Base-by-base conservation (phyloP, 2,113 vertebrate genomes). In the Phylloscopus whistleri region DNA sequence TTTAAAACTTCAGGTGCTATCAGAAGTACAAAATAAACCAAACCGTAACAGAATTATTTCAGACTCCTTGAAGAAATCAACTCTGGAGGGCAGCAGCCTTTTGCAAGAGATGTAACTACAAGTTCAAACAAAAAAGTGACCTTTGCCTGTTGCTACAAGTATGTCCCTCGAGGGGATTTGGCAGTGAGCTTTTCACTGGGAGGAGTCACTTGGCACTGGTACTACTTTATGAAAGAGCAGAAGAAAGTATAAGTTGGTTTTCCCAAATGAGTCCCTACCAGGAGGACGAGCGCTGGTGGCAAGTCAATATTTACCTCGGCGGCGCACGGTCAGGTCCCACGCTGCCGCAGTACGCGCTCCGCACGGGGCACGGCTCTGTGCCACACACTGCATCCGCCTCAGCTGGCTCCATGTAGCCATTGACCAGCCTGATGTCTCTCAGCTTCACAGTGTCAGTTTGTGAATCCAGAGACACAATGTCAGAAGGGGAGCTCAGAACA, bases 401-500 rank as follows among this genome's bases (percentile, higher is more conserved):
- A 13, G 96, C 76, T 87, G 89, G 43, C 44, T 96, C 94, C 37
- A 44, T 22, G 64, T 92, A 97, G 90, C 97, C 97, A 53, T 96
- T 96, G 90, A 97, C 91, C 95, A 97, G 88, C 77, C 58, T 98
- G 66, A 41, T 6, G 30, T 98, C 97, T 77, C 92, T 97, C 64
- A 90, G 22, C 31, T 92, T 98, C 76, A 95, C 22, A 49, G 96
- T 98, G 93, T 97, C 98, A 6, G 98, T 98, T 9, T 98, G 98
- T 7, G 98, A 98, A 70, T 98, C 98, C 95, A 98, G 97, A 16
- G 98, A 98, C 7, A 98, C 89, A 43, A 96, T 85, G 89, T 99
- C 98, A 12, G 98, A 98, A 0, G 98, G 98, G 43, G 98, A 99
- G 95, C 98, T 98, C 93, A 98, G 87, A 53, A 98, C 96, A 18